Conservation (phyloP, 2,797 vertebrate species). For the Sandelia bainsii region DNA sequence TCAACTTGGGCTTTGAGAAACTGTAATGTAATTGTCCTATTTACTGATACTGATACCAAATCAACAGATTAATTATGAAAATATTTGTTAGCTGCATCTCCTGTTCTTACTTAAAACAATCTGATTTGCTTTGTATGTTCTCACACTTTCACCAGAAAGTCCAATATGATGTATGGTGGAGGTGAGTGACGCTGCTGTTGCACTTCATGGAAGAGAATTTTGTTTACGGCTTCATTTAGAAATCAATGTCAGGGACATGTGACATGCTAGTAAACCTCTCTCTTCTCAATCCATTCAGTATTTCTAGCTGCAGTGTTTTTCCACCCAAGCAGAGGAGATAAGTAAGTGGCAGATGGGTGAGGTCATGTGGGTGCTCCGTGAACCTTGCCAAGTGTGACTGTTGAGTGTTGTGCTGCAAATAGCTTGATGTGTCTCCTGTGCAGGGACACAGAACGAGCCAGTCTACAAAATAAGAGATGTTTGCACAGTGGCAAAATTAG, state of each 20-base stretch:
- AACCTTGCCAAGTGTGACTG: slow-evolving; percentile 66
- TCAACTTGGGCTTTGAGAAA: neutral
- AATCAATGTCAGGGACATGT: slow-evolving; percentile 22
- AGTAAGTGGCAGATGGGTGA: slow-evolving; percentile 80
- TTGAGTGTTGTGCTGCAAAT: slow-evolving; percentile 62
- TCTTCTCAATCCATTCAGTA: slow-evolving; percentile 47
- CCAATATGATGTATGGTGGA: neutral
- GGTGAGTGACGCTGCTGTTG: slow-evolving; percentile 17
- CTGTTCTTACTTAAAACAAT: neutral
- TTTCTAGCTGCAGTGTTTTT: slow-evolving; percentile 80
- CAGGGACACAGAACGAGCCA: slow-evolving; percentile 41
- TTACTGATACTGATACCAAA: too few relatives aligned
- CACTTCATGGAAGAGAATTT: slow-evolving; percentile 34
- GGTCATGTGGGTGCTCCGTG: slow-evolving; percentile 71
- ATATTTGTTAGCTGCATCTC: neutral
- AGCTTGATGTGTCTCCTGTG: slow-evolving; percentile 60
- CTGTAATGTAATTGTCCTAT: neutral
- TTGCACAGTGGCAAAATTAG: slow-evolving; percentile 44
- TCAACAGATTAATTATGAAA: too few relatives aligned
- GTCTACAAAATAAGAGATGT: slow-evolving; percentile 57
- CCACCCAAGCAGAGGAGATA: slow-evolving; percentile 70
- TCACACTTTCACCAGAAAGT: neutral
- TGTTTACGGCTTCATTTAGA: slow-evolving; percentile 60
- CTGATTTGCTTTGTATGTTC: slow-evolving; percentile 1
- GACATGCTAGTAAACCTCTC: slow-evolving; percentile 2